Percentiles rank a stretch among this genome's conserved stretches.
Conservation (phyloP, 2,888 invertebrate genomes). For the Microplitis manilae region DNA sequence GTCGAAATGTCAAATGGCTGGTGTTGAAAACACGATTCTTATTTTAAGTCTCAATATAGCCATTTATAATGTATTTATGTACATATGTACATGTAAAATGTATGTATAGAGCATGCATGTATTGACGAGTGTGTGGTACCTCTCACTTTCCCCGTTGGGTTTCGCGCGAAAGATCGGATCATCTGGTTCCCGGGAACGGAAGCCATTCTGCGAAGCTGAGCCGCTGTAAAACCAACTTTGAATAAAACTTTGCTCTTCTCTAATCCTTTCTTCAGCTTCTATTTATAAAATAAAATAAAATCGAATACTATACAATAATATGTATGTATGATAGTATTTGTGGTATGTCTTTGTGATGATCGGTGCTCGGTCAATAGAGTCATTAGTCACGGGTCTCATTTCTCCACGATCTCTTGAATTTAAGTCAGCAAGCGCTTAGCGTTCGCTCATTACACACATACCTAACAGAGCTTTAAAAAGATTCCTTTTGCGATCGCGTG, state of each 20-base stretch:
- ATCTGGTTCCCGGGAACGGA: constrained; percentile 44
- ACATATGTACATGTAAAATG: not conserved
- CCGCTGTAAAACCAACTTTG: constrained; percentile 21
- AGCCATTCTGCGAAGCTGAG: constrained; percentile 47
- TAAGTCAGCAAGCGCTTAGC: constrained; percentile 5
- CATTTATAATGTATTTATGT: not conserved
- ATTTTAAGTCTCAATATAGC: not conserved
- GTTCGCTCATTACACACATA: constrained; percentile 33
- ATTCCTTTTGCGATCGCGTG: not conserved
- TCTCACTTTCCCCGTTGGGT: constrained; percentile 29
- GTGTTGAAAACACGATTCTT: not conserved
- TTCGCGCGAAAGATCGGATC: constrained; percentile 52
- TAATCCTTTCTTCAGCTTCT: constrained; percentile 15
- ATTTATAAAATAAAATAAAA: not conserved
- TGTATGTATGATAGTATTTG: not conserved
- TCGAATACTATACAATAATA: not conserved
- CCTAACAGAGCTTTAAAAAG: constrained; percentile 33
- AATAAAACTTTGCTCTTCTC: constrained; percentile 11
- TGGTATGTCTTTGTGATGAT: constrained; percentile 32
- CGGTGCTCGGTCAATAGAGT: constrained; percentile 62
- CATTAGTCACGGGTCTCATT: constrained; percentile 63
- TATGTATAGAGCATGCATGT: constrained; percentile 16
- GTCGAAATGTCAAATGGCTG: not conserved
- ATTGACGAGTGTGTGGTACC: constrained; percentile 20
- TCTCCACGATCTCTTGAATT: constrained; percentile 55